Evolutionary conservation across 2,113 vertebrate species (phyloP).

Genomic region (Lipophrys pholis): DNA sequence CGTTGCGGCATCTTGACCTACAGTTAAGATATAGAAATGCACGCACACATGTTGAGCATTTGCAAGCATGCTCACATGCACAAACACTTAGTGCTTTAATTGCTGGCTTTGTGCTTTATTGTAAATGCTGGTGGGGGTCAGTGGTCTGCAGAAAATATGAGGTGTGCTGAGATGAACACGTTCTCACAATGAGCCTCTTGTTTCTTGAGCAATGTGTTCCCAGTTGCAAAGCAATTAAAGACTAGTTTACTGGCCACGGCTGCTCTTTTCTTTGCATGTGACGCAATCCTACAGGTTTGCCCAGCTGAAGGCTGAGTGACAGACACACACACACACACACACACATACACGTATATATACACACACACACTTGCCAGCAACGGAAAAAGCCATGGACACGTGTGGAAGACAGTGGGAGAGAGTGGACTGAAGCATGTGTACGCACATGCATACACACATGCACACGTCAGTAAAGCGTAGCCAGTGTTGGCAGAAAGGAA

Average conservation of each 20-base stretch:
- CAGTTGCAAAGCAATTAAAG: slow-evolving; percentile 82
- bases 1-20: slow-evolving; percentile 3
- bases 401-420: slow-evolving; percentile 4
- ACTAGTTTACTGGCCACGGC: slow-evolving; percentile 73
- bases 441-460: slow-evolving; percentile 3
- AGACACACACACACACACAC: slow-evolving; percentile 32
- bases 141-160: slow-evolving; percentile 71
- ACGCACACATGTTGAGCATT: slow-evolving; percentile 20
- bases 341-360: slow-evolving; percentile 15
- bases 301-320: slow-evolving; percentile 59
- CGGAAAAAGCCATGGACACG: slow-evolving; percentile 26
- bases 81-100: slow-evolving; percentile 64
- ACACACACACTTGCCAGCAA: not conserved
- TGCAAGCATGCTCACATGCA: slow-evolving; percentile 56
- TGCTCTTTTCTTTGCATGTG: slow-evolving; percentile 67
- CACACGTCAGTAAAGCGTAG: slow-evolving; percentile 31
- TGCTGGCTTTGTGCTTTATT: slow-evolving; percentile 69
- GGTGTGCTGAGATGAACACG: slow-evolving; percentile 77
- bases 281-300: slow-evolving; percentile 66
- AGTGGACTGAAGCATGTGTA: slow-evolving; percentile 4
- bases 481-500: slow-evolving; percentile 49
- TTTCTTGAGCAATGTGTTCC: slow-evolving; percentile 78
- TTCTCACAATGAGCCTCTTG: slow-evolving; percentile 79
- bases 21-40: slow-evolving; percentile 29
- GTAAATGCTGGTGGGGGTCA: slow-evolving; percentile 65